Evolutionary conservation across 2,888 invertebrate genomes (phyloP).

Genomic region (Zygogramma bicolorata): DNA sequence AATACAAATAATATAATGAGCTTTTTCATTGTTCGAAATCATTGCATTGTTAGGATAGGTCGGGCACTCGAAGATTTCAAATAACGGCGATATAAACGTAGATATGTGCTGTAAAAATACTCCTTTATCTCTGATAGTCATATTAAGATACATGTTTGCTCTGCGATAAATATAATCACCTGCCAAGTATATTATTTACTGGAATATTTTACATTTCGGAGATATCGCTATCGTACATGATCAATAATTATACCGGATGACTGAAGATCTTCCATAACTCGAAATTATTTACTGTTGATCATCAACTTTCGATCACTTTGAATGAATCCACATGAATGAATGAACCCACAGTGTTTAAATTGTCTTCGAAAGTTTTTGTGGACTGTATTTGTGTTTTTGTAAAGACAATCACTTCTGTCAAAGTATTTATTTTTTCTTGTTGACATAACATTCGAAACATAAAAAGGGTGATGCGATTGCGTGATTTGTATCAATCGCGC

Average conservation of each 20-base stretch:
- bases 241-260: not conserved
- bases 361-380: too few species aligned
- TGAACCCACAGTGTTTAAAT: too few species aligned
- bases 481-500: too few species aligned
- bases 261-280: too few species aligned
- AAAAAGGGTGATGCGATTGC: too few species aligned
- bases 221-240: not conserved
- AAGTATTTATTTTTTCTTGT: too few species aligned
- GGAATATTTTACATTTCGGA: conserved; percentile 5
- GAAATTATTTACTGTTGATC: too few species aligned
- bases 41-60: conserved; percentile 38
- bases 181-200: conserved; percentile 32
- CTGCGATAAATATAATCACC: conserved; percentile 40
- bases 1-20: conserved; percentile 20
- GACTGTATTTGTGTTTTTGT: too few species aligned
- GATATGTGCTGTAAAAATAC: not conserved
- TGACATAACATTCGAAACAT: too few species aligned
- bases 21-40: conserved; percentile 29
- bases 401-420: too few species aligned
- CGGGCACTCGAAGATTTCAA: conserved; percentile 11
- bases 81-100: not conserved
- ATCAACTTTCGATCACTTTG: too few species aligned
- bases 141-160: conserved; percentile 33
- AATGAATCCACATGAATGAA: too few species aligned
- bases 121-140: conserved; percentile 25